Evolutionary conservation across 2,797 vertebrate species (phyloP).

Genomic region (Ceyx erithaca): DNA sequence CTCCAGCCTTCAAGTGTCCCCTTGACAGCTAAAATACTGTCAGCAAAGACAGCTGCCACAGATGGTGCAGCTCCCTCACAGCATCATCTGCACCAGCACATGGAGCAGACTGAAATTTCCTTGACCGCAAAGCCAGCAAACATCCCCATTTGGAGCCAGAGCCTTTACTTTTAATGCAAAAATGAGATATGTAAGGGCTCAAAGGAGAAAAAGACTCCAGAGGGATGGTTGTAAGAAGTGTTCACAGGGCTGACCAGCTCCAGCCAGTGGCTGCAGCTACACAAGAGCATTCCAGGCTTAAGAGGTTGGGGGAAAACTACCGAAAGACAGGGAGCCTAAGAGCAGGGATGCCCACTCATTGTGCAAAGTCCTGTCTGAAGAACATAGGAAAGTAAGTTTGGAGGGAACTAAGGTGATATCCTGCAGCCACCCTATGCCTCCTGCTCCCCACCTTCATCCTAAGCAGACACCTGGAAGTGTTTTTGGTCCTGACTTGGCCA

Average conservation of each 20-base stretch:
- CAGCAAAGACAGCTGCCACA: fast-evolving
- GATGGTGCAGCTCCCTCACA: neutral
- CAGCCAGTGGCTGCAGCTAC: neutral
- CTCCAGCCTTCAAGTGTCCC: neutral
- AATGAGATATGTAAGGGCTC: neutral
- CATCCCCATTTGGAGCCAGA: neutral
- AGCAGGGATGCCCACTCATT: neutral
- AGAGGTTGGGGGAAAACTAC: neutral
- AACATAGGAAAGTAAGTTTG: neutral
- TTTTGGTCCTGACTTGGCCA: neutral
- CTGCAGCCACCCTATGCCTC: neutral
- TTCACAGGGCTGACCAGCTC: neutral
- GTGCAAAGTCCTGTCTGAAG: neutral
- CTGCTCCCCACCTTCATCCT: neutral
- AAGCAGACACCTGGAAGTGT: fast-evolving
- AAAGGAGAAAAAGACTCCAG: neutral
- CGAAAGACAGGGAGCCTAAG: fast-evolving
- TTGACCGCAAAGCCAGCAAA: neutral
- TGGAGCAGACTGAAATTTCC: neutral
- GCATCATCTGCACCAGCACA: fast-evolving
- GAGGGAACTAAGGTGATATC: neutral
- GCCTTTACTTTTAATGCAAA: neutral
- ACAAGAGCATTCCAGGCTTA: neutral
- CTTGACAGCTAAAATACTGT: neutral
- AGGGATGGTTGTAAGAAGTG: neutral